Percentiles rank a stretch among this genome's conserved stretches.
Conservation (phyloP, 1,140 invertebrate species). For the Trialeurodes vaporariorum region DNA sequence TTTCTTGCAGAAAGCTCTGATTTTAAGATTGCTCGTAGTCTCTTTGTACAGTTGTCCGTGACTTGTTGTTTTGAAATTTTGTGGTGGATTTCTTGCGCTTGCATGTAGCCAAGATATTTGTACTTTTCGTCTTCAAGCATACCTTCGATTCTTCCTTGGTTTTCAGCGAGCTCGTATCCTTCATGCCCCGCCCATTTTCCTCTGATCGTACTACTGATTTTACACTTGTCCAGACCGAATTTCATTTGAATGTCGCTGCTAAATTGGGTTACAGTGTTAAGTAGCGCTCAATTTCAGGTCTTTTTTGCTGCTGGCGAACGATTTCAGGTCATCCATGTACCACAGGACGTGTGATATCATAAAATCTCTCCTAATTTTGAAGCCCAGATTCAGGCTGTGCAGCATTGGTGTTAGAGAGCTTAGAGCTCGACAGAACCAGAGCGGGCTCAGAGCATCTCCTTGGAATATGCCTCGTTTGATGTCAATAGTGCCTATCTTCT, state of each 20-base stretch:
- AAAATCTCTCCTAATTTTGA: background rate
- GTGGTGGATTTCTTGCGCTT: background rate
- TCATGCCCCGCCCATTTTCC: background rate
- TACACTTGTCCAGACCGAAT: background rate
- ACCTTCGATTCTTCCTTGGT: background rate
- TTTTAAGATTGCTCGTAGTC: background rate
- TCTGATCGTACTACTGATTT: background rate
- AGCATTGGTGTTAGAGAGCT: background rate
- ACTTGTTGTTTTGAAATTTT: slow-evolving; percentile 3
- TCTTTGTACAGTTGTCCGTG: background rate
- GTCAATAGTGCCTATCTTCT: too few relatives aligned
- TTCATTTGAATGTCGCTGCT: background rate
- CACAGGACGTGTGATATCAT: background rate
- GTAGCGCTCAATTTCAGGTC: background rate
- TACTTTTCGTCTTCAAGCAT: slow-evolving; percentile 6
- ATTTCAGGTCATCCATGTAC: background rate
- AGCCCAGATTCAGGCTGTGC: background rate
- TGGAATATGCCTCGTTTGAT: too few relatives aligned
- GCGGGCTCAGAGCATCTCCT: background rate
- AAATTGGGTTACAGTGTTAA: background rate
- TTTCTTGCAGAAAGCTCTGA: background rate
- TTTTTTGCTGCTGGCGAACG: background rate
- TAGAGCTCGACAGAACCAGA: background rate
- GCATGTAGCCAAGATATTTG: slow-evolving; percentile 7
- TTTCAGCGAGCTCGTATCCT: background rate